Evolutionary conservation across 2,113 vertebrate genomes (phyloP).

Genomic region (Drymodes brunneopygia): DNA sequence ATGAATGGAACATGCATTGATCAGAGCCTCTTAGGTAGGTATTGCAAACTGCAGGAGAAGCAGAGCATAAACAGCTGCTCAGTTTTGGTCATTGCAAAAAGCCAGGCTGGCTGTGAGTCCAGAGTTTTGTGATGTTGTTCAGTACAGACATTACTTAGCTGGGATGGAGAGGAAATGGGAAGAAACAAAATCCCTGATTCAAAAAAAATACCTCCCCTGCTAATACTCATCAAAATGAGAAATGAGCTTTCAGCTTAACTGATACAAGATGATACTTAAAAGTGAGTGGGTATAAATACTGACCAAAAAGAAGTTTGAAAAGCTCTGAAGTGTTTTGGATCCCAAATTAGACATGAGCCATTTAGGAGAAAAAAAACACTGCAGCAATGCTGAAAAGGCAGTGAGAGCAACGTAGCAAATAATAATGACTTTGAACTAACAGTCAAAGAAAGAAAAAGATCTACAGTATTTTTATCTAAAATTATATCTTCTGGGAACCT

Average conservation of each 20-base stretch:
- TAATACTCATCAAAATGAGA: neutral
- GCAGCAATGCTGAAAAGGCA: neutral
- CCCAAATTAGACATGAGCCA: neutral
- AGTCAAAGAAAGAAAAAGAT: neutral
- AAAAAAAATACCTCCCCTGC: neutral
- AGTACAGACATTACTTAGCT: neutral
- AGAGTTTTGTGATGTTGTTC: neutral
- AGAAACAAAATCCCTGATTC: neutral
- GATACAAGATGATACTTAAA: neutral
- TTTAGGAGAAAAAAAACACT: neutral
- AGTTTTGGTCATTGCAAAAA: neutral
- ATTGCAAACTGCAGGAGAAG: neutral
- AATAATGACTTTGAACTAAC: neutral
- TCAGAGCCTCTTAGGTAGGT: constrained; percentile 82
- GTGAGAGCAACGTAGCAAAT: neutral
- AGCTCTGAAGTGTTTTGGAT: neutral
- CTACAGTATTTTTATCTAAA: neutral
- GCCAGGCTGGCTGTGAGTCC: neutral
- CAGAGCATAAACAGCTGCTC: neutral
- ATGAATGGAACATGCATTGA: constrained; percentile 89
- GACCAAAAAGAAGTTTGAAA: neutral
- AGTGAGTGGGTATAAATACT: neutral
- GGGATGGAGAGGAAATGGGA: neutral
- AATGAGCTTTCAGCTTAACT: neutral
- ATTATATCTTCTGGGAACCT: neutral